Evolutionary conservation across 1,140 invertebrate genomes (phyloP).

Genomic region (Argopecten irradians): DNA sequence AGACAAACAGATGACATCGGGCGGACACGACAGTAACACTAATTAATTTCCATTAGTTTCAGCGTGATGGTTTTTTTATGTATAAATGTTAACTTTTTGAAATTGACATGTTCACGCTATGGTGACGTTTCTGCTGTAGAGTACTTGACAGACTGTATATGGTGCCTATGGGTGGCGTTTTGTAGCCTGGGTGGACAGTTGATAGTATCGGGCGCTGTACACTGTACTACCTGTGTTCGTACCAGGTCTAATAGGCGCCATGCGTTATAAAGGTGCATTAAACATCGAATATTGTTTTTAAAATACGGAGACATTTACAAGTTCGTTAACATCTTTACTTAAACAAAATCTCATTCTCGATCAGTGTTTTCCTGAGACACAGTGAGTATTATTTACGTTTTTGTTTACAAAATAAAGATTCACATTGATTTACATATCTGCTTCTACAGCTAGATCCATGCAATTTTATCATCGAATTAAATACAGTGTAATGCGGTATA

Average conservation of each 20-base stretch:
- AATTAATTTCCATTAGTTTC: too few species aligned
- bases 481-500: too few species aligned
- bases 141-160: too few species aligned
- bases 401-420: neutral
- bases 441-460: neutral
- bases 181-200: neutral
- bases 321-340: conserved; percentile 1
- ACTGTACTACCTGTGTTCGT: neutral
- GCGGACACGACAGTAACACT: too few species aligned
- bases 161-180: too few species aligned
- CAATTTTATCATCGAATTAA: neutral
- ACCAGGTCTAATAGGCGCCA: neutral
- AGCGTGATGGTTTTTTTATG: too few species aligned
- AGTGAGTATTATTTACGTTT: neutral
- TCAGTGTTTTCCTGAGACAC: neutral
- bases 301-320: neutral
- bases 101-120: too few species aligned
- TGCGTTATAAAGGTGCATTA: neutral
- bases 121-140: too few species aligned
- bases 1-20: too few species aligned
- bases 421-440: neutral
- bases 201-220: neutral
- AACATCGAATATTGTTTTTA: neutral
- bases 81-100: too few species aligned
- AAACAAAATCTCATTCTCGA: neutral